Base-by-base conservation (phyloP, 2,113 vertebrate species). In the Pterocles gutturalis region DNA sequence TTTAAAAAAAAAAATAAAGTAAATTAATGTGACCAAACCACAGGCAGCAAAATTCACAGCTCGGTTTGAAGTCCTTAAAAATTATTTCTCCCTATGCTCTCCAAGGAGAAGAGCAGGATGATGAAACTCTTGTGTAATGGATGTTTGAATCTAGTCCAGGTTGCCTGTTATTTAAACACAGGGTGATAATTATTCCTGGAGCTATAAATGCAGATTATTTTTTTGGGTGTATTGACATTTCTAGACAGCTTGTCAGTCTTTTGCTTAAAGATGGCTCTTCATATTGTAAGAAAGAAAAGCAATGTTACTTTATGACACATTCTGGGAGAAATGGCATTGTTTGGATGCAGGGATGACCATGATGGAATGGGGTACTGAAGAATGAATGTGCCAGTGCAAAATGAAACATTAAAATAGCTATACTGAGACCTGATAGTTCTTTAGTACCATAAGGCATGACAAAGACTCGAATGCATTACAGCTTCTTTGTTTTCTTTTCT, bases 61-160 rank as follows among this genome's bases (percentile, higher is more conserved):
- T 76, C 33, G 57, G 48, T 57, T 22, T 91, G 28, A 67, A 81
- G 48, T 46, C 19, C 43, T 21, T 79, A 83, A 72, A 77, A 83
- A 28, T 7, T 2, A 62, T 71, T 94, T 70, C 53, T 64, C 10
- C 38, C 38, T 87, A 43, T 85, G 26, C 24, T 92, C 28, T 88
- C 43, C 5, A 34, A 57, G 31, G 28, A 87, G 78, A 90, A 64
- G 20, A 89, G 29, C 22, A 65, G 29, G 53, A 85, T 65, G 57
- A 76, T 80, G 57, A 85, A 87, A 95, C 0, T 79, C 65, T 85
- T 93, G 38, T 87, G 73, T 48, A 93, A 60, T 49, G 6, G 11
- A 53, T 80, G 83, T 57, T 90, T 94, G 34, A 88, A 90, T 87
- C 45, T 83, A 77, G 61, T 90, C 66, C 82, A 92, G 26, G 26